Evolutionary conservation across 2,797 vertebrate species (phyloP).

Genomic region (Erithacus rubecula): DNA sequence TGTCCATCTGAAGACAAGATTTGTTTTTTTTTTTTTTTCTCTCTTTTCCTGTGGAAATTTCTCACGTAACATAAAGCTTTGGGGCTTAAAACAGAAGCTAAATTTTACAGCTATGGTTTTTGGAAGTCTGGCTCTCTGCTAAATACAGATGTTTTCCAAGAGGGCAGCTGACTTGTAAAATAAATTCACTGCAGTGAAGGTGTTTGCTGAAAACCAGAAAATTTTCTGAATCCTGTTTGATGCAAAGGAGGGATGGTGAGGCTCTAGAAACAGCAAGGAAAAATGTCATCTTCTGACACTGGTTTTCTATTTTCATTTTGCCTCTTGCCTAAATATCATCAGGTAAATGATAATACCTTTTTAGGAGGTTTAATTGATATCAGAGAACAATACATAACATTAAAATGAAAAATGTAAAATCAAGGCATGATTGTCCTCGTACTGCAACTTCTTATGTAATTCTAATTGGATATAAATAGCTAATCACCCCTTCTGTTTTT

Average conservation of each 20-base stretch:
- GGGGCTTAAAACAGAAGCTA: not conserved
- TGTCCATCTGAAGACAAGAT: constrained; percentile 1
- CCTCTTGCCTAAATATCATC: not conserved
- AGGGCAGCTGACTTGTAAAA: not conserved
- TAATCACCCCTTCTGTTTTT: not conserved
- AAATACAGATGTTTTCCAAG: not conserved
- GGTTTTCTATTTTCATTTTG: not conserved
- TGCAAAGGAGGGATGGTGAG: not conserved
- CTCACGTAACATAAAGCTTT: not conserved
- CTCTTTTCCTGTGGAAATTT: constrained; percentile 45
- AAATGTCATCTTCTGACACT: not conserved
- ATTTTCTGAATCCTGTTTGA: not conserved
- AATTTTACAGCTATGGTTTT: not conserved
- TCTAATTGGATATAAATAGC: not conserved
- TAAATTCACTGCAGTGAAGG: not conserved
- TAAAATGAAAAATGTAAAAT: not conserved
- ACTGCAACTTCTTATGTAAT: not conserved
- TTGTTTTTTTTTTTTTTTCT: not conserved
- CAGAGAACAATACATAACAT: not conserved
- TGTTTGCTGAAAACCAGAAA: not conserved
- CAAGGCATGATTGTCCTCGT: not conserved
- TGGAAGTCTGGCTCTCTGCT: not conserved
- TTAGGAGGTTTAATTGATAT: not conserved
- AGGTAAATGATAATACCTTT: not conserved
- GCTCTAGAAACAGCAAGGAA: not conserved